phyloP scores from a whole-genome alignment of 2,888 invertebrate species.

The Synanthedon formicaeformis region DNA sequence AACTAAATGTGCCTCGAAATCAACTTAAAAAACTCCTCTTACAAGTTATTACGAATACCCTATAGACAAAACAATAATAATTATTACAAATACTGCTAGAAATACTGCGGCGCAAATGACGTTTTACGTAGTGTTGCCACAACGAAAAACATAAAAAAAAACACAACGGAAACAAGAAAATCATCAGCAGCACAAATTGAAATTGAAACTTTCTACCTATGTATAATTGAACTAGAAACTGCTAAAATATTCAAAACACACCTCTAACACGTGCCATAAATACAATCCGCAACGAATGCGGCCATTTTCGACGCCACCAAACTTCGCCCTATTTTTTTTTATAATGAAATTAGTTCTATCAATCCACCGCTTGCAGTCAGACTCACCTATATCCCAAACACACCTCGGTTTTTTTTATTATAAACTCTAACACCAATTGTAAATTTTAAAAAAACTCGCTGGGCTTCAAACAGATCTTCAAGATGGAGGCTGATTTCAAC shows the following conservation, averaged over 20 bases:
- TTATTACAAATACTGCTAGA: conserved; percentile 2
- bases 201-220: conserved; percentile 33
- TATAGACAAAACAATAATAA: conserved; percentile 9
- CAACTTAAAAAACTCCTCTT: conserved; percentile 40
- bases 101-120: conserved; percentile 11
- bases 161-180: conserved; percentile 10
- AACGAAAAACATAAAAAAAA: conserved; percentile 12
- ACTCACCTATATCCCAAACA: conserved; percentile 54
- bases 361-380: conserved; percentile 38
- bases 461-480: conserved; percentile 31
- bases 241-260: conserved; percentile 22
- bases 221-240: conserved; percentile 17
- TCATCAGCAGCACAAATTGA: conserved; percentile 1
- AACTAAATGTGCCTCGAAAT: conserved; percentile 39
- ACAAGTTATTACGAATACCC: conserved; percentile 22
- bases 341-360: conserved; percentile 23
- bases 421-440: conserved; percentile 51
- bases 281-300: conserved; percentile 11
- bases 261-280: conserved; percentile 5
- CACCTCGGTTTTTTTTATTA: conserved; percentile 40
- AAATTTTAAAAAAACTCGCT: conserved; percentile 19
- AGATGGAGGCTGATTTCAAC: conserved; percentile 5
- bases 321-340: conserved; percentile 19
- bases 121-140: background rate
- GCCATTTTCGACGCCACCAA: conserved; percentile 3